Percentiles rank a stretch among this genome's conserved stretches.
These are phyloP conservation scores for Tadarida brasiliensis DNA, from an alignment of 2,797 vertebrate species.

Conservation along the genomic window DNA sequence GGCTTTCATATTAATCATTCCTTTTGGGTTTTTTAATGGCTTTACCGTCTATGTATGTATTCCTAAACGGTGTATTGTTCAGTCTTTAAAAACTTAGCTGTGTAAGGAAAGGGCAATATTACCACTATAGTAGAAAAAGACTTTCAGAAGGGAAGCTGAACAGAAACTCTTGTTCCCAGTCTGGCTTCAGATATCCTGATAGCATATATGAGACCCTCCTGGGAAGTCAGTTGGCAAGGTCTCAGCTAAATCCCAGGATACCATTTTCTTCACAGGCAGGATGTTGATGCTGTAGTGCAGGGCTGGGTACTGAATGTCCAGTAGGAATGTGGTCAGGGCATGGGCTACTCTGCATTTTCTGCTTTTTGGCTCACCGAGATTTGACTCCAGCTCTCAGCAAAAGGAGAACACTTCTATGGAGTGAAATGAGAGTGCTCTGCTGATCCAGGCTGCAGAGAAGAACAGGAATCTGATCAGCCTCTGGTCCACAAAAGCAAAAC, in stretches of 20 bases:
- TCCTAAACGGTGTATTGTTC: constrained; percentile 34
- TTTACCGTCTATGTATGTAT: constrained; percentile 16
- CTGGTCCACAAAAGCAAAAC: constrained; percentile 44
- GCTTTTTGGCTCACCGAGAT: not conserved
- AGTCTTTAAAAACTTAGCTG: constrained; percentile 53
- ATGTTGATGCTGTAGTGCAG: not conserved
- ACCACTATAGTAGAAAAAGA: constrained; percentile 12
- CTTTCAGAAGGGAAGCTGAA: not conserved
- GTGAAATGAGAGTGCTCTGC: not conserved
- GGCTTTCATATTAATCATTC: constrained; percentile 26
- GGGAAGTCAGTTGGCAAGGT: not conserved
- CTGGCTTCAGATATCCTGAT: not conserved
- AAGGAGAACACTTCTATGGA: not conserved
- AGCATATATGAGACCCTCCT: constrained; percentile 36
- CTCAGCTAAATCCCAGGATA: not conserved
- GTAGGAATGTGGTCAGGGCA: not conserved
- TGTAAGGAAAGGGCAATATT: constrained; percentile 43
- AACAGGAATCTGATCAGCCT: not conserved
- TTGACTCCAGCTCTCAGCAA: not conserved
- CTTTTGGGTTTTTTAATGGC: not conserved
- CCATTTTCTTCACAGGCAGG: not conserved
- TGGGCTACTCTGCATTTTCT: not conserved
- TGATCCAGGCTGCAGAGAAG: not conserved
- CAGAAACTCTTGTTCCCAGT: not conserved
- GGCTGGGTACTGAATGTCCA: not conserved